Percentiles rank a stretch among this genome's conserved stretches.
phyloP scores from a whole-genome alignment of 2,113 vertebrate species.

The Plecotus auritus region DNA sequence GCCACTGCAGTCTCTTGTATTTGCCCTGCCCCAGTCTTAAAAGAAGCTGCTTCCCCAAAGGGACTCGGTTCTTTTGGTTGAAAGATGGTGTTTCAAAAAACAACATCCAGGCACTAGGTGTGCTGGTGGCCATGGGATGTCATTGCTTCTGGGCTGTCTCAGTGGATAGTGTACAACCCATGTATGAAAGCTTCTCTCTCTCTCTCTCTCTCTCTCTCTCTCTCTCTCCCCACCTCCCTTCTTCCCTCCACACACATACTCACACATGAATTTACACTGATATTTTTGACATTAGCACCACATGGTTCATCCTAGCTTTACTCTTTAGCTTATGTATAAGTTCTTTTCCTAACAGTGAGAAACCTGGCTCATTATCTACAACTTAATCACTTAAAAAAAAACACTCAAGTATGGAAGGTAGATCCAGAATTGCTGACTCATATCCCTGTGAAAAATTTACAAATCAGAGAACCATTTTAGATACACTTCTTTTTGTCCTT shows the following conservation, averaged over 20 bases:
- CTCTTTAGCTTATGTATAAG: neutral
- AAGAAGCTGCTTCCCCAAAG: neutral
- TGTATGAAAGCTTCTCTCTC: too few species aligned
- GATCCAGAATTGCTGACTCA: neutral
- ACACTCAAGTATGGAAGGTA: neutral
- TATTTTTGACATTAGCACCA: neutral
- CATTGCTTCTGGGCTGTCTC: neutral
- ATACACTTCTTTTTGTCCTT: neutral
- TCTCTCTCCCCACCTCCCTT: too few species aligned
- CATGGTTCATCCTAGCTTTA: neutral
- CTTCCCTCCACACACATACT: too few species aligned
- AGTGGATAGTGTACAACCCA: too few species aligned
- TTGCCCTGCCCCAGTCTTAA: neutral
- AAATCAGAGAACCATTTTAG: neutral
- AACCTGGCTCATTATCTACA: neutral
- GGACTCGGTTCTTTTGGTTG: neutral
- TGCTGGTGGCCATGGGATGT: neutral
- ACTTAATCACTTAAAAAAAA: neutral
- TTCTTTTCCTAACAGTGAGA: neutral
- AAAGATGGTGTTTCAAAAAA: neutral
- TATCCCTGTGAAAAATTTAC: neutral
- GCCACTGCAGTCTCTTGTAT: neutral
- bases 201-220: too few species aligned
- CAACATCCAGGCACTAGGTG: neutral
- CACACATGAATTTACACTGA: neutral